Conservation (phyloP, 2,888 invertebrate genomes). For the Philonicus albiceps region DNA sequence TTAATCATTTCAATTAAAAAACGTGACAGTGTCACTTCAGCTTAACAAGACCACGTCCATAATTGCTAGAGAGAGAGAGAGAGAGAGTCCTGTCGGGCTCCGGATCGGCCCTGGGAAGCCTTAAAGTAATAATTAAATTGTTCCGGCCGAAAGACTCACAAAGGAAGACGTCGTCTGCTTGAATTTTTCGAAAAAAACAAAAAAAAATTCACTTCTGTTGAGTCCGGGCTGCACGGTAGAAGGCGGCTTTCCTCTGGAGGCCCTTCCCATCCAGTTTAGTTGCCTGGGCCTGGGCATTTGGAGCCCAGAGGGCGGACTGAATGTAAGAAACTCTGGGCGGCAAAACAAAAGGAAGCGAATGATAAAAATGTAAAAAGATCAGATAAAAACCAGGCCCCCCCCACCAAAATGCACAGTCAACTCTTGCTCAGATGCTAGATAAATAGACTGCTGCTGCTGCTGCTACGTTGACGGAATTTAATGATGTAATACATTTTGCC, state of each 20-base stretch:
- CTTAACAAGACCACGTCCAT: background rate
- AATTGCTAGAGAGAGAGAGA: background rate
- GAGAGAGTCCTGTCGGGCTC: background rate
- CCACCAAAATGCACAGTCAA: constrained; percentile 24
- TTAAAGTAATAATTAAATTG: constrained; percentile 28
- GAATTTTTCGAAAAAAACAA: background rate
- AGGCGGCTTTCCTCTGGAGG: too few relatives aligned
- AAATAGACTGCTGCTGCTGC: constrained; percentile 41
- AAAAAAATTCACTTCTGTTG: background rate
- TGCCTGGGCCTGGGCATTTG: background rate
- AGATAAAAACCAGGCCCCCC: background rate
- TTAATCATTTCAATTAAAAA: constrained; percentile 13
- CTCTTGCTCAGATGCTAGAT: constrained; percentile 32
- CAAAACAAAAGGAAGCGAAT: background rate
- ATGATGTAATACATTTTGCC: constrained; percentile 39
- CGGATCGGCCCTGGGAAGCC: background rate
- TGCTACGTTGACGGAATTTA: constrained; percentile 43
- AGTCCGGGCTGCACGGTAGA: background rate
- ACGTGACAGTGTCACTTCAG: background rate
- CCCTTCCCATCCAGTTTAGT: background rate
- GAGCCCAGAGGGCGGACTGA: background rate
- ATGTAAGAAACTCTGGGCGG: background rate
- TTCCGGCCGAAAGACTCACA: background rate
- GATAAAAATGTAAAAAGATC: constrained; percentile 25
- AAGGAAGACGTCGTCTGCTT: background rate